Conservation (phyloP, 2,797 vertebrate species). For the Spinus pinus region DNA sequence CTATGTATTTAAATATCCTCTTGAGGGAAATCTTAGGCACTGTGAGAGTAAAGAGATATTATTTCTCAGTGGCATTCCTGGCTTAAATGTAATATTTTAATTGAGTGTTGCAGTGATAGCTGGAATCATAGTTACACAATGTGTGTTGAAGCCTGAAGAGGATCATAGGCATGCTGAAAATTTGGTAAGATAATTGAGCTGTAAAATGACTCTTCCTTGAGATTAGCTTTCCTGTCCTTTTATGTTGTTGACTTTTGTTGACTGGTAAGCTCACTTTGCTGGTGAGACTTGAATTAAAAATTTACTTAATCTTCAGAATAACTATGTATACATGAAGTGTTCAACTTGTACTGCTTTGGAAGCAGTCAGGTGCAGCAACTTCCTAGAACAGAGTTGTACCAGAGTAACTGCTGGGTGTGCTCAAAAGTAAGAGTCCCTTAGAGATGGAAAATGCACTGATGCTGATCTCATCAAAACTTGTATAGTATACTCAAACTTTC, state of each 20-base stretch:
- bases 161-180: neutral
- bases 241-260: neutral
- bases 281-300: neutral
- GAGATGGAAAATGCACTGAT: neutral
- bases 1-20: neutral
- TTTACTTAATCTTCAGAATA: neutral
- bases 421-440: neutral
- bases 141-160: neutral
- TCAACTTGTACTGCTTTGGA: neutral
- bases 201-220: neutral
- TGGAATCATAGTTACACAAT: neutral
- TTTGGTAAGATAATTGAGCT: neutral
- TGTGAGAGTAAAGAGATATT: neutral
- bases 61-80: neutral
- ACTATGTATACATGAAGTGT: neutral
- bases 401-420: neutral
- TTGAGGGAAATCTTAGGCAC: neutral
- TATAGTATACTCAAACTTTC: neutral
- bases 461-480: neutral
- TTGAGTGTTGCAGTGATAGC: neutral
- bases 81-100: neutral
- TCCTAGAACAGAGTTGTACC: neutral
- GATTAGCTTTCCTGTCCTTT: neutral
- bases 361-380: neutral
- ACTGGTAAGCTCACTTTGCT: neutral